These are phyloP conservation scores for Tyrannus savana DNA, from an alignment of 2,113 vertebrate genomes.

Conservation along the genomic window DNA sequence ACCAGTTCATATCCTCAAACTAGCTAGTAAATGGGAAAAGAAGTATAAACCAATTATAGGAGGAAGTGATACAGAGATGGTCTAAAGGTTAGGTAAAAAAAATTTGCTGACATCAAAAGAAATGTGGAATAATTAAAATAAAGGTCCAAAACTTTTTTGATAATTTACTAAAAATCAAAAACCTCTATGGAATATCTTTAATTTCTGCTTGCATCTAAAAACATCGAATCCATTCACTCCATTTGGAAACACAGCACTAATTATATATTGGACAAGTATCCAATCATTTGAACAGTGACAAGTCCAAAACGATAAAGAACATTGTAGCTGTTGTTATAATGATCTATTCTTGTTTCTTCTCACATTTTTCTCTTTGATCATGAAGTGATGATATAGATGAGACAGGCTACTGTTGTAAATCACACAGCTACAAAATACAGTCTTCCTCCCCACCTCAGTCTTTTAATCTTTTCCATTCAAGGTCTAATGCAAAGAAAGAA, in stretches of 20 bases:
- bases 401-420: not conserved
- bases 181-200: not conserved
- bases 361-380: slow-evolving; percentile 35
- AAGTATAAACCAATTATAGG: not conserved
- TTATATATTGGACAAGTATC: not conserved
- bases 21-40: not conserved
- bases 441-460: not conserved
- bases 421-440: not conserved
- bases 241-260: not conserved
- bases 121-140: not conserved
- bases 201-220: not conserved
- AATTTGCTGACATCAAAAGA: not conserved
- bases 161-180: not conserved
- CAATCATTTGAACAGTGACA: not conserved
- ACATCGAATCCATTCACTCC: not conserved
- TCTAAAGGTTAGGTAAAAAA: not conserved
- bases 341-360: slow-evolving; percentile 9
- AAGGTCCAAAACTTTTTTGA: not conserved
- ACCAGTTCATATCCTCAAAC: not conserved
- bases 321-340: not conserved
- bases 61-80: not conserved
- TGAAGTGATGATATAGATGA: not conserved
- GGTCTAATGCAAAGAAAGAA: not conserved
- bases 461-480: slow-evolving; percentile 1
- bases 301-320: slow-evolving; percentile 1